Conservation (phyloP, 2,797 vertebrate species). For the Pseudomugil tenellus region DNA sequence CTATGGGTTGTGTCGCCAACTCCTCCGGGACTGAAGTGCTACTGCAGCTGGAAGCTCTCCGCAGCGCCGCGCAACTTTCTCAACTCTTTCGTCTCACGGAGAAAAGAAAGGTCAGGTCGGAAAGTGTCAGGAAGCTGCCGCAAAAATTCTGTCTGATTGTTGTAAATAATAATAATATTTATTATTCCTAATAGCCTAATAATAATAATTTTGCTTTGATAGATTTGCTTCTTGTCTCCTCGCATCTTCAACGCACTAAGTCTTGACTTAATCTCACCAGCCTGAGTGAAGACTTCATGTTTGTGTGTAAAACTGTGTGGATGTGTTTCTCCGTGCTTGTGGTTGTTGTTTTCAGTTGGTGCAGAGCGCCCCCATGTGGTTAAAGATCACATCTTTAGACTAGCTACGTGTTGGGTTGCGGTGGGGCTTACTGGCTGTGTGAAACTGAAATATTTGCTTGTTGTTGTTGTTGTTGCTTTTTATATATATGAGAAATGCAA, state of each 20-base stretch:
- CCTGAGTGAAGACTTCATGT: conserved; percentile 24
- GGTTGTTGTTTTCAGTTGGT: conserved; percentile 50
- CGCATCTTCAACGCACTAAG: conserved; percentile 20
- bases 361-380: conserved; percentile 79
- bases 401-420: background rate
- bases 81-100: conserved; percentile 81
- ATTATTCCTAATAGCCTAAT: conserved; percentile 20
- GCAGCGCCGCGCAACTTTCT: conserved; percentile 83
- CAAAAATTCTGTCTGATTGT: background rate
- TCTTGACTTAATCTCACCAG: conserved; percentile 48
- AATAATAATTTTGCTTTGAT: background rate
- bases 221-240: conserved; percentile 12
- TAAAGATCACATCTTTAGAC: background rate
- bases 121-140: conserved; percentile 20
- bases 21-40: conserved; percentile 85
- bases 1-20: conserved; percentile 87
- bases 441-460: background rate
- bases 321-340: background rate
- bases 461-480: background rate
- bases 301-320: conserved; percentile 26
- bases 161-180: conserved; percentile 6
- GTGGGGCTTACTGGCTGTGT: background rate
- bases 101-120: conserved; percentile 84
- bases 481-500: background rate
- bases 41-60: conserved; percentile 85